Base-by-base conservation (phyloP, 2,797 vertebrate species). In the Rhinatrema bivittatum region DNA sequence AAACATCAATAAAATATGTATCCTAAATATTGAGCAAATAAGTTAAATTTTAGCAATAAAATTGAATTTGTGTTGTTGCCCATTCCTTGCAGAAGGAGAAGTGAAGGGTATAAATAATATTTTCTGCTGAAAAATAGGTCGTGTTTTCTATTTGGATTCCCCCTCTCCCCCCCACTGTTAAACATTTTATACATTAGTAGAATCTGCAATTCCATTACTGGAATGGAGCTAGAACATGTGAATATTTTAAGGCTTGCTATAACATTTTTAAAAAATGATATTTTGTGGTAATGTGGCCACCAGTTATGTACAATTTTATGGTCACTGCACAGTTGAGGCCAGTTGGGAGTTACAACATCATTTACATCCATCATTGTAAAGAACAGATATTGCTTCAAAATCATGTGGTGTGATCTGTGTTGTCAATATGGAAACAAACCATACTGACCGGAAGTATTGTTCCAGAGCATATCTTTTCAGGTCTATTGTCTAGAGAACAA, bases 241-340 rank as follows among this genome's bases (percentile, higher is more conserved):
- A 88, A 87, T 93, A 96, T 90, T 94, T 96, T 97, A 89, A 90
- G 85, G 90, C 88, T 90, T 82, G 72, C 97, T 86, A 97, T 92
- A 91, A 90, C 90, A 81, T 86, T 89, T 83, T 78, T 43, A 59
- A 73, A 54, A 76, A 84, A 91, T 88, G 79, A 72, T 70, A 60
- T 62, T 82, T 85, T 87, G 65, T 79, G 61, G 82, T 81, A 84
- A 88, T 56, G 81, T 85, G 82, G 83, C 86, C 87, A 87, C 83
- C 79, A 69, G 58, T 69, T 78, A 85, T 87, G 86, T 86, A 87
- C 75, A 81, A 83, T 42, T n/a, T 76, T 72, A 73, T 67, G 74
- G 72, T 84, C 81, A 81, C 81, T 63, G 84, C 85, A 88, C 91
- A 86, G 73, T 82, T 82, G 87, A 84, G 86, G 78, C 85, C 86